Evolutionary conservation across 2,113 vertebrate genomes (phyloP).

Genomic region (Argyrosomus japonicus): DNA sequence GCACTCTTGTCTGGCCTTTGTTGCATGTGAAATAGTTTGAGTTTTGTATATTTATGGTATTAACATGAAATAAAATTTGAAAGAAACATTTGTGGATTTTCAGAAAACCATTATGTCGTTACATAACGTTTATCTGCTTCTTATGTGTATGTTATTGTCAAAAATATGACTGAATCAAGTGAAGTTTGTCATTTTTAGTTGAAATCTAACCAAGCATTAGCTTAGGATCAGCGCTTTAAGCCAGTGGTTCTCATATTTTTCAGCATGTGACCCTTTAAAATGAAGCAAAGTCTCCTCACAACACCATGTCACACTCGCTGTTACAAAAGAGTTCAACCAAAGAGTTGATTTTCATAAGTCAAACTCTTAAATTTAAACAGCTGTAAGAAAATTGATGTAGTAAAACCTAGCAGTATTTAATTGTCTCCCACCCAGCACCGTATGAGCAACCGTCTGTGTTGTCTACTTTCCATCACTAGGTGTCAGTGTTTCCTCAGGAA

Average conservation of each 20-base stretch:
- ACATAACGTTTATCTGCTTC: neutral
- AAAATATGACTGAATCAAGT: neutral
- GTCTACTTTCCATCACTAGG: conserved; percentile 37
- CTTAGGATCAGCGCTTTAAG: neutral
- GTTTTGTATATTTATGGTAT: conserved; percentile 99
- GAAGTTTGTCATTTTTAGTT: neutral
- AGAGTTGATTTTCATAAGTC: neutral
- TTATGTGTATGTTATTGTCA: neutral
- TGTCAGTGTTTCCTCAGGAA: conserved; percentile 55
- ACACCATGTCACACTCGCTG: neutral
- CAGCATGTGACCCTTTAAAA: neutral
- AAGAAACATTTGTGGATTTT: conserved; percentile 62
- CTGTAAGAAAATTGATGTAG: neutral
- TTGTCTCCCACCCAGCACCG: neutral
- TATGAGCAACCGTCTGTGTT: neutral
- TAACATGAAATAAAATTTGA: conserved; percentile 91
- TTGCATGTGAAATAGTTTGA: conserved; percentile 97
- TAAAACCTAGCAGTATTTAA: neutral
- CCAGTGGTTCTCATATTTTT: neutral
- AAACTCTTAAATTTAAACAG: too few relatives aligned
- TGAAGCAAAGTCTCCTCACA: neutral
- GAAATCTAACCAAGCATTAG: too few relatives aligned
- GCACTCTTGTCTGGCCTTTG: conserved; percentile 87
- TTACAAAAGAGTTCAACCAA: neutral
- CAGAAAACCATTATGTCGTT: neutral